A percentile compares a stretch with the other conserved stretches of the same genome.
Conservation (phyloP, 2,113 vertebrate species). For the Triplophysa tibetana region DNA sequence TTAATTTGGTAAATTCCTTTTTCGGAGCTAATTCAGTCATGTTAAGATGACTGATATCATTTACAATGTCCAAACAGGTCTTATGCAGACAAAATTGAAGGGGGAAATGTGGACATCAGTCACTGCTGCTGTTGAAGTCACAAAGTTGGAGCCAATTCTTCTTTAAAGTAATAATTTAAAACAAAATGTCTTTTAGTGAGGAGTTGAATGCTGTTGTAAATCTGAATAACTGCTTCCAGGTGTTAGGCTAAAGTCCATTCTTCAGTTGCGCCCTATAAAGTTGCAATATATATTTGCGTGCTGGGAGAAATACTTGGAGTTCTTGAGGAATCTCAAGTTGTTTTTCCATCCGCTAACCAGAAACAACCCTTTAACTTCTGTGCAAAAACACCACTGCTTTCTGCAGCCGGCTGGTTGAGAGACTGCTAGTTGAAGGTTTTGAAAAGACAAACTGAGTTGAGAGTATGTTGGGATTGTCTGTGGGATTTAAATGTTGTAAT, state of each 20-base stretch:
- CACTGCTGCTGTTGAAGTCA: slow-evolving; percentile 39
- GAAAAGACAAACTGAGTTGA: slow-evolving; percentile 11
- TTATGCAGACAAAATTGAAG: background rate
- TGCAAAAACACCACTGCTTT: background rate
- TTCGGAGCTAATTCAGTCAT: slow-evolving; percentile 57
- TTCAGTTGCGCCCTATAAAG: slow-evolving; percentile 26
- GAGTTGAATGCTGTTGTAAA: slow-evolving; percentile 45
- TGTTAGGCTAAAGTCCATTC: slow-evolving; percentile 50
- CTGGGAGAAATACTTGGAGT: slow-evolving; percentile 2
- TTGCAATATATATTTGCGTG: slow-evolving; percentile 33
- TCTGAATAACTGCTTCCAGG: slow-evolving; percentile 50
- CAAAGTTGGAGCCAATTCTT: background rate
- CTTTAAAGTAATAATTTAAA: slow-evolving; percentile 45
- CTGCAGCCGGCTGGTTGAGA: slow-evolving; percentile 16
- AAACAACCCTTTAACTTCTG: slow-evolving; percentile 1
- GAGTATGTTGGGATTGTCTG: background rate
- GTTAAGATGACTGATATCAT: slow-evolving; percentile 33
- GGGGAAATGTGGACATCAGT: background rate
- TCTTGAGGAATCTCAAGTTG: slow-evolving; percentile 11
- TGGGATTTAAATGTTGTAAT: slow-evolving; percentile 30
- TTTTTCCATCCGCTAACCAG: slow-evolving; percentile 4
- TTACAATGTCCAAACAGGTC: slow-evolving; percentile 27
- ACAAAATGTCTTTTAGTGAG: slow-evolving; percentile 43
- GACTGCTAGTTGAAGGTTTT: slow-evolving; percentile 19
- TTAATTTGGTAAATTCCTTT: slow-evolving; percentile 51